Base-by-base conservation (phyloP, 2,888 invertebrate species). In the Hemithea aestivaria region DNA sequence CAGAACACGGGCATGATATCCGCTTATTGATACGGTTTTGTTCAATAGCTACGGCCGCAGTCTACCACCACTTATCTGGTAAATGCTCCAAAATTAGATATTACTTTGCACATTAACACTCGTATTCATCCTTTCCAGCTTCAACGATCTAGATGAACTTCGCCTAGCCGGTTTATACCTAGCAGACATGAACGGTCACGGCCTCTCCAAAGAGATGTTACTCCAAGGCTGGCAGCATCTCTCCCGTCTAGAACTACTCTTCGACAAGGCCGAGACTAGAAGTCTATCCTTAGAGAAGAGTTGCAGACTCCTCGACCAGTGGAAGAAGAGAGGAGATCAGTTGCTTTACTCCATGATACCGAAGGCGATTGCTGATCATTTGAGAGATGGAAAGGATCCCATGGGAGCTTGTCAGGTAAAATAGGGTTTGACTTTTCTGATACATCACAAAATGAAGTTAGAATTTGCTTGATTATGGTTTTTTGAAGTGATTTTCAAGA, bases 321-420 rank as follows among this genome's bases (percentile, higher is more conserved):
- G 96, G 95, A 95, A 96, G 71, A 90, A 92, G 40, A 91, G 93
- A 51, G 94, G 96, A 0, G 96, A 97, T 63, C 94, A 94, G 51
- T 84, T 97, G 2, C 82, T 97, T 0, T 96, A 96, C 66, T 96
- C 96, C 0, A 97, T 97, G 96, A 95, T 97, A 62, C 97, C 97
- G 0, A 91, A 92, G 59, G 91, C 92, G 1, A 93, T 96, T 8
- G 96, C 96, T 0, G 94, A 95, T 62, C 90, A 93, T 46, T 87
- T 97, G 56, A 88, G 94, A 40, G 84, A 90, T 10, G 96, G 96
- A 0, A 90, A 91, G 41, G 92, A 93, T 59, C 90, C 94, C 0
- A 84, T 94, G 61, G 91, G 90, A 29, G 95, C 96, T 7, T 96
- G 96, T 70, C 92, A 95, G 89, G 95, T 80, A 26, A 10, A 6